Evolutionary conservation across 2,888 invertebrate genomes (phyloP).

Genomic region (Torymus auratus): DNA sequence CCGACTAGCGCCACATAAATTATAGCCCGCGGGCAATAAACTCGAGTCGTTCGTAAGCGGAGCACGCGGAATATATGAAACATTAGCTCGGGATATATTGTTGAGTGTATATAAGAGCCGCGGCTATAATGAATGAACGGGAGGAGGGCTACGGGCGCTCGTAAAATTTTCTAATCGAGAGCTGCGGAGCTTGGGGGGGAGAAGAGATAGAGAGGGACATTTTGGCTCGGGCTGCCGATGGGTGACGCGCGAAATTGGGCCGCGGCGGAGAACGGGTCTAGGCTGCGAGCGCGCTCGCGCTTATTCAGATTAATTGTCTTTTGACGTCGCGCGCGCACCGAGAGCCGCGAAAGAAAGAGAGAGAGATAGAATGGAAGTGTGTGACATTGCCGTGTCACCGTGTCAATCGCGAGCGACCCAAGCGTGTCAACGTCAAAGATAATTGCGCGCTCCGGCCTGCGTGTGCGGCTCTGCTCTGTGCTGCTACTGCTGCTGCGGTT

Average conservation of each 20-base stretch:
- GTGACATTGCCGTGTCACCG: slow-evolving; percentile 66
- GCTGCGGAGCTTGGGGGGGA: not conserved
- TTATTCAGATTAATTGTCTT: slow-evolving; percentile 72
- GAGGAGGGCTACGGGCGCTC: slow-evolving; percentile 14
- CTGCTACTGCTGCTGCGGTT: too few relatives aligned
- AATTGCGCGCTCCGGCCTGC: slow-evolving; percentile 44
- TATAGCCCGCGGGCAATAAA: slow-evolving; percentile 28
- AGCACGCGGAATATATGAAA: too few relatives aligned
- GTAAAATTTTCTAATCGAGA: slow-evolving; percentile 34
- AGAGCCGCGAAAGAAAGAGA: too few relatives aligned
- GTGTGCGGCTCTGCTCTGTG: slow-evolving; percentile 24
- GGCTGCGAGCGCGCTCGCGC: slow-evolving; percentile 56
- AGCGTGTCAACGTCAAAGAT: slow-evolving; percentile 56
- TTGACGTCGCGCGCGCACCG: slow-evolving; percentile 63
- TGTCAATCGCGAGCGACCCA: slow-evolving; percentile 60
- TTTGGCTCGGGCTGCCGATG: slow-evolving; percentile 26
- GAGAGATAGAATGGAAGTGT: not conserved
- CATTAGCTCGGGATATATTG: slow-evolving; percentile 12
- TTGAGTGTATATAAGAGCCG: slow-evolving; percentile 17
- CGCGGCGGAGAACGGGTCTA: slow-evolving; percentile 59
- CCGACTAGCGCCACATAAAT: slow-evolving; percentile 47
- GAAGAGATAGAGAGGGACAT: not conserved
- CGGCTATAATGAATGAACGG: slow-evolving; percentile 39
- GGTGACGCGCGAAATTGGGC: slow-evolving; percentile 34
- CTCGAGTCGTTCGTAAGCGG: slow-evolving; percentile 6